Base-by-base conservation (phyloP, 2,797 vertebrate species). In the Oreortyx pictus region DNA sequence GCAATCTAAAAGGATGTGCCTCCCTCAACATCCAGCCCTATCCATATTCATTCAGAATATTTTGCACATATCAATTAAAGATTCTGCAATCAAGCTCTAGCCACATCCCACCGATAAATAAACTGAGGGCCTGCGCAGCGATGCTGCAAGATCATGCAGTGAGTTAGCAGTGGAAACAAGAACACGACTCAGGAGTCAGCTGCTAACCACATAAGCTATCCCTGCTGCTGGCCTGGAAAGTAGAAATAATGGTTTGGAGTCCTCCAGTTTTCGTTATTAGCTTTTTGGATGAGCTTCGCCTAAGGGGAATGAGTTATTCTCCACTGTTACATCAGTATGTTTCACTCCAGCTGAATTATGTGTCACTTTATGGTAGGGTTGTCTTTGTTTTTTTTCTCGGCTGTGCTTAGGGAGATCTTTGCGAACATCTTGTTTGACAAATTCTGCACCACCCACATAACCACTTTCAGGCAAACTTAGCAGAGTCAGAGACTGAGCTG, bases 361-460 rank as follows among this genome's bases (percentile, higher is more conserved):
- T 94, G 92, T 84, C 94, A 88, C 89, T 92, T 95, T 88, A 94
- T 92, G 89, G 91, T 93, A 76, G 49, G 67, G 61, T 84, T 95
- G 93, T 92, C 93, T 94, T 94, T 77, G 86, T 96, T 46, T 46
- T 47, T 94, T 95, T 90, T 84, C 92, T 93, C 57, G 0, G 85
- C 77, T 61, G 60, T 0, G 29, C 87, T 95, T 39, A 29, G 85
- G 89, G 88, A 96, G 90, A 95, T 92, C 87, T 86, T 86, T 71
- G 82, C 84, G 94, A 96, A 95, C 90, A 95, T 96, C 92, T 88
- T 96, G 85, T 93, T 94, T 94, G 92, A 96, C 95, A 96, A 96
- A 96, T 95, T 86, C 87, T 93, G 41, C 64, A 65, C 89, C 93
- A 82, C 87, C 90, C 93, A 94, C 93, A 84, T 74, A 94, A 95